Evolutionary conservation across 2,797 vertebrate species (phyloP).

Genomic region (Melanotaenia trifasciata): DNA sequence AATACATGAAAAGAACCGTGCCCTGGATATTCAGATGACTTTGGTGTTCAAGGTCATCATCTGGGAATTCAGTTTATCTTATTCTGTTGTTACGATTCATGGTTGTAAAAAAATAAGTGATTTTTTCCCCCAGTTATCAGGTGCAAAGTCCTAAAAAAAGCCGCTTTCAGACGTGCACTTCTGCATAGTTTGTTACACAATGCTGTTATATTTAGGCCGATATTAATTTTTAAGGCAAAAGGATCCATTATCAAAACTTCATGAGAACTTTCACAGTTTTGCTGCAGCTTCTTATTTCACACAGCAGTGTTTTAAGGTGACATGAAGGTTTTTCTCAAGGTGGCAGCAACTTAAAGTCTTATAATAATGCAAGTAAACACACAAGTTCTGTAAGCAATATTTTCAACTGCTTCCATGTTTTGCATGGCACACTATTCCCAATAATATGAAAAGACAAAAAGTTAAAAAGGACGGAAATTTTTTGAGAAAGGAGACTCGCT

Average conservation of each 20-base stretch:
- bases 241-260: too few species aligned
- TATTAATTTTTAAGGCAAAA: background rate
- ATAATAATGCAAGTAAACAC: background rate
- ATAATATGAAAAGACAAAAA: too few species aligned
- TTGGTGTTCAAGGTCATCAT: slow-evolving; percentile 54
- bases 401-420: background rate
- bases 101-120: slow-evolving; percentile 7
- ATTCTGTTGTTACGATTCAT: slow-evolving; percentile 21
- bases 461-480: too few species aligned
- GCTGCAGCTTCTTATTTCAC: too few species aligned
- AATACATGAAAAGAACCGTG: slow-evolving; percentile 80
- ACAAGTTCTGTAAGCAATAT: background rate
- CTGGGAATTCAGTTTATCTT: slow-evolving; percentile 10
- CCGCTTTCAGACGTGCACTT: background rate
- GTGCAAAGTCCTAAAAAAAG: background rate
- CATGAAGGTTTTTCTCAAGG: background rate
- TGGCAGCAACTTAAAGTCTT: background rate
- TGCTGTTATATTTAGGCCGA: background rate
- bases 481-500: too few species aligned
- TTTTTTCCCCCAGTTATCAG: background rate
- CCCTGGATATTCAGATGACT: slow-evolving; percentile 65
- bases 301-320: background rate
- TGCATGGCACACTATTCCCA: background rate
- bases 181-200: background rate
- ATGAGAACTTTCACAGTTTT: background rate